Conservation (phyloP, 2,797 vertebrate species). For the Lepidocolaptes lacrymiger region DNA sequence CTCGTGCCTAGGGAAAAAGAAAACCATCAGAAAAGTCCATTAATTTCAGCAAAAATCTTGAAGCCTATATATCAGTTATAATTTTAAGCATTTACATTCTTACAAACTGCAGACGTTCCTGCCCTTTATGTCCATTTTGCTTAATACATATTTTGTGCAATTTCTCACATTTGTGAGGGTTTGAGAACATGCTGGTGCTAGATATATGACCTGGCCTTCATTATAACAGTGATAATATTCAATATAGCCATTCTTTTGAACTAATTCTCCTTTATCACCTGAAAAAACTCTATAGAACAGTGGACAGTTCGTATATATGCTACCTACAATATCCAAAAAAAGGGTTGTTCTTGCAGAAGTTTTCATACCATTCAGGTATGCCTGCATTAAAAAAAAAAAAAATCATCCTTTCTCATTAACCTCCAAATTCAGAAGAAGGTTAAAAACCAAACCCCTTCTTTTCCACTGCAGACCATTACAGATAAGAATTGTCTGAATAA, state of each 20-base stretch:
- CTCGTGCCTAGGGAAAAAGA: constrained; percentile 85
- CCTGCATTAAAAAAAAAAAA: not conserved
- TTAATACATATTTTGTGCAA: not conserved
- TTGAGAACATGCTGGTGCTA: not conserved
- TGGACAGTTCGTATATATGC: not conserved
- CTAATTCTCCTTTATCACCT: not conserved
- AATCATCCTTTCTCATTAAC: not conserved
- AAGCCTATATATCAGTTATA: not conserved
- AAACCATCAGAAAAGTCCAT: constrained; percentile 8
- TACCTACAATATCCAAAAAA: not conserved
- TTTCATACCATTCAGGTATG: not conserved
- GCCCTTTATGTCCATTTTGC: not conserved
- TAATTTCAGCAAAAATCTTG: not conserved
- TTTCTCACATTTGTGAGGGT: not conserved
- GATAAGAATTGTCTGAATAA: not conserved
- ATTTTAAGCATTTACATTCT: not conserved
- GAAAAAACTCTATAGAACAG: not conserved
- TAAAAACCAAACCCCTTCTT: not conserved
- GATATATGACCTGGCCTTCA: not conserved
- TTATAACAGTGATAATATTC: not conserved
- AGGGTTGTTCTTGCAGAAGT: not conserved
- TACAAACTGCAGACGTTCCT: not conserved
- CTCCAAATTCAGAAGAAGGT: not conserved
- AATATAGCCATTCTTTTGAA: not conserved
- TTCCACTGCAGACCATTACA: not conserved